Conservation (phyloP, 2,113 vertebrate species). For the Ptychochromis oligacanthus region DNA sequence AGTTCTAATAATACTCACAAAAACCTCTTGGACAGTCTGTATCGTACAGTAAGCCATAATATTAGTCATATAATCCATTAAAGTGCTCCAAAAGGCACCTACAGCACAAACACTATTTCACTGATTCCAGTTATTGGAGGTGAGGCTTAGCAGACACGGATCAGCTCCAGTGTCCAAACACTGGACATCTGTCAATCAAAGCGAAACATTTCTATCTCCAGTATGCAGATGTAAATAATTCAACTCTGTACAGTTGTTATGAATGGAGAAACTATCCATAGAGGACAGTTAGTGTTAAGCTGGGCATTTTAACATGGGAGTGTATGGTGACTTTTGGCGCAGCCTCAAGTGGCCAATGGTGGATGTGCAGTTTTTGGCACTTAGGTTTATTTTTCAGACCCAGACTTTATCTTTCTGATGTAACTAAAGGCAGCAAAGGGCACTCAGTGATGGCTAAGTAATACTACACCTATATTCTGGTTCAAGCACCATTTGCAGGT, state of each 20-base stretch:
- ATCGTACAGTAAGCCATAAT: background rate
- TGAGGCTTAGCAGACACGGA: background rate
- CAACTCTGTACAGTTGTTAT: background rate
- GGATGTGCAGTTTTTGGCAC: background rate
- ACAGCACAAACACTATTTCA: background rate
- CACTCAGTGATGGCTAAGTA: too few species aligned
- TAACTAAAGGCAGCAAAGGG: background rate
- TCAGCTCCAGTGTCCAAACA: background rate
- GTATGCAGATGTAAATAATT: background rate
- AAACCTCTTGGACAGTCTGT: background rate
- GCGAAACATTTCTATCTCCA: background rate
- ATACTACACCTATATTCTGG: background rate
- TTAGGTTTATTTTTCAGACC: background rate
- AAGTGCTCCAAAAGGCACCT: too few species aligned
- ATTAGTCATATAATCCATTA: background rate
- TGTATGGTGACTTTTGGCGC: background rate
- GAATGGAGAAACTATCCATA: too few species aligned
- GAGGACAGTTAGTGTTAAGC: too few species aligned
- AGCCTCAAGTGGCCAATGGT: background rate
- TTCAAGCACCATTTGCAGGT: background rate
- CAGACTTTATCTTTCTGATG: background rate
- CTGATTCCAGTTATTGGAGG: background rate
- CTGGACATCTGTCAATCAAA: background rate
- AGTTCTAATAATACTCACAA: background rate
- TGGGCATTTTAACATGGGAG: background rate